These are phyloP conservation scores for Euzophera pinguis DNA, from an alignment of 2,888 invertebrate genomes.

Conservation along the genomic window DNA sequence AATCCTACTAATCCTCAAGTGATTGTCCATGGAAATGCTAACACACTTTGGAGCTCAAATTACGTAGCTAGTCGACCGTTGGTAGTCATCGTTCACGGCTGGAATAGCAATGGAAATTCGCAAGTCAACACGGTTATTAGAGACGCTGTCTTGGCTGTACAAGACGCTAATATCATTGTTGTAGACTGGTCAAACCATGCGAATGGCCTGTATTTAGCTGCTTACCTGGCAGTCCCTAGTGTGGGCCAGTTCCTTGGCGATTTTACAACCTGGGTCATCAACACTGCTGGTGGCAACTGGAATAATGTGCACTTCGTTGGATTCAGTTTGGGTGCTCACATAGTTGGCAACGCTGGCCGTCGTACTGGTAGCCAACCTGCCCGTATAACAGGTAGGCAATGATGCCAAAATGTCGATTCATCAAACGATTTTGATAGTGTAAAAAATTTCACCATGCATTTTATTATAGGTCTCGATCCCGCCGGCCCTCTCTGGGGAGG, in stretches of 20 bases:
- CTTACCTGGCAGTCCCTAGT: constrained; percentile 48
- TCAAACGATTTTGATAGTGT: no score
- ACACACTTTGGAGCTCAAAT: constrained; percentile 44
- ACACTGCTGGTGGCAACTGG: constrained; percentile 53
- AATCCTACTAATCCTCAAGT: constrained; percentile 46
- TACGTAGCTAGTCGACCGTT: constrained; percentile 35
- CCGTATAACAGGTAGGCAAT: constrained; percentile 47
- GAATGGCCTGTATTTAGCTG: constrained; percentile 36
- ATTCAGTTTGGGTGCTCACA: constrained; percentile 70
- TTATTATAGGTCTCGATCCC: constrained; percentile 47
- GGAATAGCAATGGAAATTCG: constrained; percentile 49
- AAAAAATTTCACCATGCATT: not conserved
- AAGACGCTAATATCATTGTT: constrained; percentile 59
- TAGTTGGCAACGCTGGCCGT: constrained; percentile 58
- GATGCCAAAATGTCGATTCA: no score
- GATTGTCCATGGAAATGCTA: constrained; percentile 42
- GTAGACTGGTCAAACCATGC: constrained; percentile 59
- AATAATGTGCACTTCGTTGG: constrained; percentile 65
- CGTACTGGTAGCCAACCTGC: constrained; percentile 30
- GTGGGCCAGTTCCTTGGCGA: constrained; percentile 56
- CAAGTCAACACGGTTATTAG: constrained; percentile 40
- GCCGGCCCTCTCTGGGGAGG: constrained; percentile 50
- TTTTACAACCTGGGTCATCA: constrained; percentile 60
- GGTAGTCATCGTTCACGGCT: constrained; percentile 57
- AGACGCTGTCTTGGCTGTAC: constrained; percentile 43